A percentile compares a stretch with the other conserved stretches of the same genome.
phyloP scores from a whole-genome alignment of 1,140 invertebrate species.

The Diorhabda carinulata region DNA sequence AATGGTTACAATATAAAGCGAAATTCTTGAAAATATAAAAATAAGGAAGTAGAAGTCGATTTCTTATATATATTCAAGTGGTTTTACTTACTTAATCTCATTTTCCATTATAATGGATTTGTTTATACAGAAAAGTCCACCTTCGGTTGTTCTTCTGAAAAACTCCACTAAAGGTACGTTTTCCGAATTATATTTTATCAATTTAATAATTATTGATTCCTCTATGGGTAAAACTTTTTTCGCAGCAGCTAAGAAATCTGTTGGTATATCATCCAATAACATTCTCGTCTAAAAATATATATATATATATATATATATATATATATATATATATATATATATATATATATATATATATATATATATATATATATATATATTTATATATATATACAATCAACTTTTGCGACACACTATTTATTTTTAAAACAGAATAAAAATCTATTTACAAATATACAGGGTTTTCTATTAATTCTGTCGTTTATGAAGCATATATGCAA shows the following conservation, averaged over 20 bases:
- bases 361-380: constrained; percentile 1
- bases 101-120: constrained; percentile 53
- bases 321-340: too few species aligned
- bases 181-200: constrained; percentile 34
- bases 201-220: constrained; percentile 47
- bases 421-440: background rate
- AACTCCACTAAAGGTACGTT: constrained; percentile 54
- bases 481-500: too few species aligned
- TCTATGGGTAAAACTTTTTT: constrained; percentile 48
- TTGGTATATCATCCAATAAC: constrained; percentile 47
- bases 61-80: too few species aligned
- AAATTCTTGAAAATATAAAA: constrained; percentile 8
- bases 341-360: background rate
- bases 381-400: background rate
- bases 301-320: background rate
- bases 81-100: constrained; percentile 29
- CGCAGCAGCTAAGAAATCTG: constrained; percentile 50
- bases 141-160: constrained; percentile 56
- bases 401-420: background rate
- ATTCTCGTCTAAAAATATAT: constrained; percentile 35
- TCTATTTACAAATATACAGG: background rate
- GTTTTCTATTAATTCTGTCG: too few species aligned
- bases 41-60: background rate
- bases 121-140: constrained; percentile 60
- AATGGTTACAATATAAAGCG: background rate